A percentile compares a stretch with the other conserved stretches of the same genome.
These are phyloP conservation scores for Gisinianus flammeolus DNA, from an alignment of 2,888 invertebrate species.

Conservation along the genomic window DNA sequence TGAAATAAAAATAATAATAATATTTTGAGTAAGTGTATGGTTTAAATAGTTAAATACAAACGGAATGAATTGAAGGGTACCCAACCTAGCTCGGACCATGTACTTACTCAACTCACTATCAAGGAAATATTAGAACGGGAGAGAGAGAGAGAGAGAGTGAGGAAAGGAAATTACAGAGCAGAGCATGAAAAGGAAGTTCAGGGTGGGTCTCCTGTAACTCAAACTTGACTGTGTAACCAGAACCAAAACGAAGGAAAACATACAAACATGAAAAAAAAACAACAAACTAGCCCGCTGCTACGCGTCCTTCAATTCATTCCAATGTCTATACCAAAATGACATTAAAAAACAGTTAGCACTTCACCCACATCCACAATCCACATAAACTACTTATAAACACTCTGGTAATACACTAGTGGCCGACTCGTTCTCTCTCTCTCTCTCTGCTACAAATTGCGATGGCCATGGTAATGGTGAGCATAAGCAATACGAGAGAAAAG, in stretches of 20 bases:
- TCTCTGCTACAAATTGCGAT: background rate
- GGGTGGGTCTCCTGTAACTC: conserved; percentile 28
- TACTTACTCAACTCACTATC: too few relatives aligned
- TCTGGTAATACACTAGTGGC: too few relatives aligned
- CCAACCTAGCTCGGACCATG: background rate
- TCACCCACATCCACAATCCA: too few relatives aligned
- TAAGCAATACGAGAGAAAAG: too few relatives aligned
- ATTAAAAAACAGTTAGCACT: too few relatives aligned
- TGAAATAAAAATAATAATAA: background rate
- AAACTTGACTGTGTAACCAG: too few relatives aligned
- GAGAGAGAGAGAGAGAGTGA: background rate
- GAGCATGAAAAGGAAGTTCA: conserved; percentile 28
- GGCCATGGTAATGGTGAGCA: background rate
- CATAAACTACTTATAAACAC: too few relatives aligned
- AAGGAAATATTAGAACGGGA: conserved; percentile 2
- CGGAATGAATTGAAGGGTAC: background rate
- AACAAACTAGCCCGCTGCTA: too few relatives aligned
- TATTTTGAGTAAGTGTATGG: background rate
- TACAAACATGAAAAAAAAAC: too few relatives aligned
- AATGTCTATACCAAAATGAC: too few relatives aligned
- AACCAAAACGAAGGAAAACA: too few relatives aligned
- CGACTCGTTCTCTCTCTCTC: background rate
- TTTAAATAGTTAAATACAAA: background rate
- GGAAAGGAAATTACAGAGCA: conserved; percentile 27
- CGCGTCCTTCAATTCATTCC: too few relatives aligned